Evolutionary conservation across 2,888 invertebrate genomes (phyloP), one percentile per base, ranked within the genome.

Genomic region (Amitus sp.): DNA sequence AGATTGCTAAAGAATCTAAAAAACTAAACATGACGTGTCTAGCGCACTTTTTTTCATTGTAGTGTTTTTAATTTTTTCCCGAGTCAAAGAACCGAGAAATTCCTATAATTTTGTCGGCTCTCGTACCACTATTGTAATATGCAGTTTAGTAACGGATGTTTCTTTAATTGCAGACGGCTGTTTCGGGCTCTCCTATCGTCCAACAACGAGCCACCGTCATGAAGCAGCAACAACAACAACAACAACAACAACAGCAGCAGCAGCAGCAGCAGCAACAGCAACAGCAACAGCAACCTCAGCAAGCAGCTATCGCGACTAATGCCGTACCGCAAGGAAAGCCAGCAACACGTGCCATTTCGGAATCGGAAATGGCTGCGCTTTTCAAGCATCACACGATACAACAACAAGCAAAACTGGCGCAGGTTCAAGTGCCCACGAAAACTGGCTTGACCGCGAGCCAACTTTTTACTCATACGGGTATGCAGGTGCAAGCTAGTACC

Each of bases 291-390:
- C 52, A 51, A 15, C 55, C 48, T 13, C 64, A 61, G 39, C 19
- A 34, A 9, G 17, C 48, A 0, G 65, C 68, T 10, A 68, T 74
- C 10, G 59, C 71, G 3, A 62, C 72, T 0, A 57, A 47, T 15
- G 47, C 61, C 3, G 57, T 66, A 0, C 61, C 67, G 0, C 70
- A 77, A 47, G 79, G 79, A 12, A 85, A 86, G 62, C 85, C 85
- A 67, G 76, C 85, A 1, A 77, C 84, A 1, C 82, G 86, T 0
- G 83, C 86, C 46, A 83, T 87, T 18, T 85, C 86, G 0, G 87
- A 87, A 33, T 83, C 84, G 1, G 88, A 89, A 70, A 85, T 89
- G 84, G 83, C 84, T 1, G 84, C 87, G 2, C 69, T 89, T 43
- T 80, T 88, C 1, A 87, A 87, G 67, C 83, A 87, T 2, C 86